phyloP scores from a whole-genome alignment of 2,888 invertebrate genomes.

The Heteromyza rotundicornis region DNA sequence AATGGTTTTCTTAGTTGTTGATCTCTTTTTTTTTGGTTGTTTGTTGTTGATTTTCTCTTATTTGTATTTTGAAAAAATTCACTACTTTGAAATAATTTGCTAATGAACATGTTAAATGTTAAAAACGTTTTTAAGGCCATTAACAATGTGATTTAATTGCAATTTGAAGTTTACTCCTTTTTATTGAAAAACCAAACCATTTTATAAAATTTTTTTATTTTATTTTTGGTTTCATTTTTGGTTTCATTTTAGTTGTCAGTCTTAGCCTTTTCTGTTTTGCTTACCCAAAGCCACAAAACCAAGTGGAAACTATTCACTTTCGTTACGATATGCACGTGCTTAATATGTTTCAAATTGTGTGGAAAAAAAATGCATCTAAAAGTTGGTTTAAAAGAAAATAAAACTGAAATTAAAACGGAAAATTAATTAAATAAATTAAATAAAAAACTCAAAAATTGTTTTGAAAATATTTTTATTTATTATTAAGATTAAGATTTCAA shows the following conservation, averaged over 20 bases:
- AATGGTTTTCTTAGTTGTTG: too few species aligned
- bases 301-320: background rate
- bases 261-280: background rate
- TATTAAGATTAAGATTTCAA: too few species aligned
- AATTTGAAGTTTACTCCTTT: too few species aligned
- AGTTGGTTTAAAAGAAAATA: background rate
- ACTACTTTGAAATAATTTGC: constrained; percentile 12
- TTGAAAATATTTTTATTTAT: too few species aligned
- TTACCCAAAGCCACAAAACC: background rate
- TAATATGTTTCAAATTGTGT: background rate
- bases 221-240: too few species aligned
- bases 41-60: too few species aligned
- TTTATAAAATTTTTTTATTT: too few species aligned
- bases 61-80: too few species aligned
- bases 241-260: background rate
- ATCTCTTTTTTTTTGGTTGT: too few species aligned
- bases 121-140: constrained; percentile 14
- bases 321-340: background rate
- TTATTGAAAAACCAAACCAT: too few species aligned
- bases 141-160: background rate
- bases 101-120: constrained; percentile 10
- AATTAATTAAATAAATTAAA: background rate
- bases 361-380: background rate
- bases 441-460: too few species aligned
- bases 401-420: background rate